These are phyloP conservation scores for Malurus melanocephalus DNA, from an alignment of 2,113 vertebrate species.

Conservation along the genomic window DNA sequence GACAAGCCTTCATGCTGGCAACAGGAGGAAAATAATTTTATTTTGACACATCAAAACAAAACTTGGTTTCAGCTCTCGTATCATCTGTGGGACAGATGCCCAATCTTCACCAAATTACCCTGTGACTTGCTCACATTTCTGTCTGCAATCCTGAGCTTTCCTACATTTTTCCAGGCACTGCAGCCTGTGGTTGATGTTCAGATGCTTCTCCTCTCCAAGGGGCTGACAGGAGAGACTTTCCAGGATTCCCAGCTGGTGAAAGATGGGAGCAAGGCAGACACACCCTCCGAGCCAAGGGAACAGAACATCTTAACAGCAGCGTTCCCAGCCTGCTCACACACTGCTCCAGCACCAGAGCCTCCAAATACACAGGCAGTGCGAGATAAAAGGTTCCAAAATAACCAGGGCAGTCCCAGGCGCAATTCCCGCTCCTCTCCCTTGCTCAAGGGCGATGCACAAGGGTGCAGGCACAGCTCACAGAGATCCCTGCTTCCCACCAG, in stretches of 20 bases:
- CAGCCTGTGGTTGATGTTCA: not conserved
- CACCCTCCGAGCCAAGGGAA: not conserved
- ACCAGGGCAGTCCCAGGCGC: accelerated
- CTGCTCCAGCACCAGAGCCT: not conserved
- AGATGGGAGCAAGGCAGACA: not conserved
- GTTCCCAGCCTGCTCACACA: not conserved
- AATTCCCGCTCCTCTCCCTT: not conserved
- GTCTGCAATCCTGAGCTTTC: not conserved
- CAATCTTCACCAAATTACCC: not conserved
- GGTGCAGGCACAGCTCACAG: accelerated
- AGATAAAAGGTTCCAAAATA: not conserved
- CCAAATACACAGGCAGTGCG: not conserved
- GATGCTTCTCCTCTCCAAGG: not conserved
- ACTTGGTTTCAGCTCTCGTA: not conserved
- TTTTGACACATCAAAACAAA: not conserved
- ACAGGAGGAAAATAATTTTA: not conserved
- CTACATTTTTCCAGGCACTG: not conserved
- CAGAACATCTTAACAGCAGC: not conserved
- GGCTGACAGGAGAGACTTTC: not conserved
- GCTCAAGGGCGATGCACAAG: not conserved
- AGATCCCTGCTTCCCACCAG: not conserved
- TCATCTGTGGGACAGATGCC: not conserved
- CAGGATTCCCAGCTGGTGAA: slow-evolving; percentile 28
- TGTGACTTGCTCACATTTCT: not conserved
- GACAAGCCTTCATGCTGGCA: not conserved